A percentile compares a stretch with the other conserved stretches of the same genome.
Evolutionary conservation across 53 echinoderm and acorn worm genomes (phyloP).

Genomic region (Pentamera pediparva): DNA sequence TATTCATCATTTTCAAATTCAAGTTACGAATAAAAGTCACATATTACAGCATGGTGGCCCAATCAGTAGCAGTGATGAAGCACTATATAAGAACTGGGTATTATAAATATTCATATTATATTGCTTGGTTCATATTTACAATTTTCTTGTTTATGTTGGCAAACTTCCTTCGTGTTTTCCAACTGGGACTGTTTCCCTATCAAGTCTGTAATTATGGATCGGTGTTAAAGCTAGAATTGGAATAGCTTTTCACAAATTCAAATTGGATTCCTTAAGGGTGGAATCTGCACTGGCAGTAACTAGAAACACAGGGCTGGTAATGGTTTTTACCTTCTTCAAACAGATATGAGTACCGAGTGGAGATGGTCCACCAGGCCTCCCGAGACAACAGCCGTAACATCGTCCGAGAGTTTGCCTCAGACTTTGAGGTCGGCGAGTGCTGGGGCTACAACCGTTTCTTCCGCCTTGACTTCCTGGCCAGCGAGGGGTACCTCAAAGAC

Average conservation of each 20-base stretch:
- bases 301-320: not conserved
- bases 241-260: not conserved
- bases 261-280: not conserved
- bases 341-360: conserved; percentile 96
- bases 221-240: not conserved
- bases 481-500: conserved; percentile 96
- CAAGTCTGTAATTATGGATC: not conserved
- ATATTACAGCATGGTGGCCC: too few relatives aligned
- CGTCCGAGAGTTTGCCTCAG: conserved; percentile 94
- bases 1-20: too few relatives aligned
- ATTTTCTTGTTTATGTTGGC: too few relatives aligned
- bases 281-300: not conserved
- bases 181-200: too few relatives aligned
- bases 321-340: not conserved
- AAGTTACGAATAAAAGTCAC: too few relatives aligned
- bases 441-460: conserved; percentile 99
- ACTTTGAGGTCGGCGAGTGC: conserved; percentile 96
- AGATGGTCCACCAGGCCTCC: conserved; percentile 94
- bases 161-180: too few relatives aligned
- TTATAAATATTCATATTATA: too few relatives aligned
- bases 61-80: too few relatives aligned
- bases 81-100: too few relatives aligned
- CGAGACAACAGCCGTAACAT: conserved; percentile 94
- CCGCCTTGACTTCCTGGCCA: conserved; percentile 76
- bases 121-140: too few relatives aligned